Evolutionary conservation across 1,140 invertebrate genomes (phyloP).

Genomic region (Carposina sasakii): DNA sequence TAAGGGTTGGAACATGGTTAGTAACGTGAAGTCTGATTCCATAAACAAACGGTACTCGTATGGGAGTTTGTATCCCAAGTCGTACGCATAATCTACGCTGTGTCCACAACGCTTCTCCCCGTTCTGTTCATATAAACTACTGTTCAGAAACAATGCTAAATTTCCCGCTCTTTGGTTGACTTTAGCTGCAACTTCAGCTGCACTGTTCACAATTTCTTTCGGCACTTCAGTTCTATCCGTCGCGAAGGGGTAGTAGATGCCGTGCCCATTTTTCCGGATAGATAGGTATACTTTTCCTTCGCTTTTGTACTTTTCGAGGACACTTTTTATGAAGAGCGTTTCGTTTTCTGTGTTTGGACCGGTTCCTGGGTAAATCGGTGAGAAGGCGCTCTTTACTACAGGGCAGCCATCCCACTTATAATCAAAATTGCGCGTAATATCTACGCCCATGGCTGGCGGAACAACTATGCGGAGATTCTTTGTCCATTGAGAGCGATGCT

Average conservation of each 20-base stretch:
- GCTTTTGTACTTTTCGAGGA: conserved; percentile 39
- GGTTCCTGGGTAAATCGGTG: conserved; percentile 35
- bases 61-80: conserved; percentile 29
- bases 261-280: conserved; percentile 45
- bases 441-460: conserved; percentile 37
- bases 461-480: conserved; percentile 41
- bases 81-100: conserved; percentile 52
- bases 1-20: conserved; percentile 45
- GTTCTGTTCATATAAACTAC: conserved; percentile 42
- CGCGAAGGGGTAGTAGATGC: conserved; percentile 44
- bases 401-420: conserved; percentile 36
- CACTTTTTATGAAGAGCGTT: conserved; percentile 41
- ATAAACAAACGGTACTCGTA: conserved; percentile 57
- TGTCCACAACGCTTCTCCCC: conserved; percentile 44
- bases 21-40: conserved; percentile 32
- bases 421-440: conserved; percentile 52
- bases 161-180: conserved; percentile 46
- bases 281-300: conserved; percentile 48
- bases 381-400: conserved; percentile 28
- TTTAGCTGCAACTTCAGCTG: conserved; percentile 34
- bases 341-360: conserved; percentile 42
- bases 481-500: conserved; percentile 36
- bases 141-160: conserved; percentile 42
- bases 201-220: conserved; percentile 23
- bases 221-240: conserved; percentile 14